A percentile compares a stretch with the other conserved stretches of the same genome.
phyloP scores from a whole-genome alignment of 2,113 vertebrate species.

The Trochalopteron elliotii region DNA sequence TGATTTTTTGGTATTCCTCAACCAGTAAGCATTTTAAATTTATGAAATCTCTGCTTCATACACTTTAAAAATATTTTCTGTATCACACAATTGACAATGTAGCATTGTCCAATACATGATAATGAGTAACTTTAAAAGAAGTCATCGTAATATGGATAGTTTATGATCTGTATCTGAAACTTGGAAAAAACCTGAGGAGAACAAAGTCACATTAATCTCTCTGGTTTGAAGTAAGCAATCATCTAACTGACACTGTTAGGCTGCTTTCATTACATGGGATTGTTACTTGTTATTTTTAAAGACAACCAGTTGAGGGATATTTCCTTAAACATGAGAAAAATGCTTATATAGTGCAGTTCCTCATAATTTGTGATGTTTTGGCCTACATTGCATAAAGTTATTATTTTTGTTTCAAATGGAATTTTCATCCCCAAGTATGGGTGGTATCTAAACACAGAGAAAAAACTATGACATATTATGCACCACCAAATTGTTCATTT shows the following conservation, averaged over 20 bases:
- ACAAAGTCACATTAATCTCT: background rate
- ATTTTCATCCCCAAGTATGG: background rate
- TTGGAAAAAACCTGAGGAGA: background rate
- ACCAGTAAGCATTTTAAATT: background rate
- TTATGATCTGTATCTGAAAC: background rate
- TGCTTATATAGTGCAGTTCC: background rate
- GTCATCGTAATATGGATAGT: background rate
- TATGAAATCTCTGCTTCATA: background rate
- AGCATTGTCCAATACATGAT: background rate
- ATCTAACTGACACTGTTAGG: background rate
- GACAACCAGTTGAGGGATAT: background rate
- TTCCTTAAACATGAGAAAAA: background rate
- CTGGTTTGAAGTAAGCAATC: background rate
- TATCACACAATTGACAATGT: background rate
- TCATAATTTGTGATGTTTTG: background rate
- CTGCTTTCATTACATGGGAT: background rate
- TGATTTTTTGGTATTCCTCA: background rate
- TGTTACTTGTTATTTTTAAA: background rate
- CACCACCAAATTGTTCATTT: background rate
- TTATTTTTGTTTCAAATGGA: background rate
- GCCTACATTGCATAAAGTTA: background rate
- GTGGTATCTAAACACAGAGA: background rate
- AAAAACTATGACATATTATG: background rate
- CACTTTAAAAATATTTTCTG: background rate
- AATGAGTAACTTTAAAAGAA: background rate